A percentile compares a stretch with the other conserved stretches of the same genome.
Conservation (phyloP, 2,113 vertebrate genomes). For the Brienomyrus brachyistius region DNA sequence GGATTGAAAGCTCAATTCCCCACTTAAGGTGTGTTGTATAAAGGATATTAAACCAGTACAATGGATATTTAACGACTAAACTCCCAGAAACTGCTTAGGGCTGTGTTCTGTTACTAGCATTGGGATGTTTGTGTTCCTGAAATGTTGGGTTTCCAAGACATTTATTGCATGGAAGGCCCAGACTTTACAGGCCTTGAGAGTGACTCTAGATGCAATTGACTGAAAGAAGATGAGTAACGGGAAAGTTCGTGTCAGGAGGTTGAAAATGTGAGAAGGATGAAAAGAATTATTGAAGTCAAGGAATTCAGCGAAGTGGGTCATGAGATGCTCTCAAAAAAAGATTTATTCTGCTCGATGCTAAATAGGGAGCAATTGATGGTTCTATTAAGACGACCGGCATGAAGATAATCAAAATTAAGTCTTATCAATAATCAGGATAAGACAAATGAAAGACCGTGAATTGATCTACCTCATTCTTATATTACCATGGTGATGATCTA, state of each 20-base stretch:
- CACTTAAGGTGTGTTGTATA: background rate
- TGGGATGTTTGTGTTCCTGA: background rate
- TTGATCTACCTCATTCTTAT: background rate
- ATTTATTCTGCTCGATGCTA: background rate
- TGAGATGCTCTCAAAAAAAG: background rate
- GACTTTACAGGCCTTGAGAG: background rate
- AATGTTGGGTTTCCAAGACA: background rate
- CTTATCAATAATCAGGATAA: background rate
- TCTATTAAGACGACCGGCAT: background rate
- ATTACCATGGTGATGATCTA: background rate
- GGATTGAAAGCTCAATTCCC: background rate
- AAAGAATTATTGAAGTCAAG: background rate
- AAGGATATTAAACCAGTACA: background rate
- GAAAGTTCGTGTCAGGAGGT: background rate
- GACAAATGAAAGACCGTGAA: background rate
- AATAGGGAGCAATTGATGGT: background rate
- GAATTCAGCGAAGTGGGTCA: background rate
- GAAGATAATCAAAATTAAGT: background rate
- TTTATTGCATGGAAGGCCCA: background rate
- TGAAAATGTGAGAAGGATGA: background rate
- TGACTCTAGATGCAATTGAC: background rate
- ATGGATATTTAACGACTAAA: background rate
- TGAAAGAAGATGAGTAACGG: background rate
- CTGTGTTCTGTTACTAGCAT: background rate
- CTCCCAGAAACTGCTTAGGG: background rate